These are phyloP conservation scores for Cosmopolites sordidus DNA, from an alignment of 2,888 invertebrate species.

Conservation along the genomic window DNA sequence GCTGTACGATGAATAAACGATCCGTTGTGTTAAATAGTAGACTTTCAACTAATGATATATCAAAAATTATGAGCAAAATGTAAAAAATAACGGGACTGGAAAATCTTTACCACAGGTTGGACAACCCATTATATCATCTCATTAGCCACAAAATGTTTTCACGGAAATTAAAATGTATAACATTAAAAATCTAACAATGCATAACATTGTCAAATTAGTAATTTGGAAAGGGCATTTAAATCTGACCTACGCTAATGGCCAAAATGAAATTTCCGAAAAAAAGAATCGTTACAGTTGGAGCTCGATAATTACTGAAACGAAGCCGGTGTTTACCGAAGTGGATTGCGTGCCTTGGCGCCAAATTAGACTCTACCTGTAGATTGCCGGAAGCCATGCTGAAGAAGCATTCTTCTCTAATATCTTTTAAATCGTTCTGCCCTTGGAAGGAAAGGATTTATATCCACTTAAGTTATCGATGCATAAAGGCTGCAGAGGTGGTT, in stretches of 20 bases:
- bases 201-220: too few species aligned
- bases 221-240: too few species aligned
- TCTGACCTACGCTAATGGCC: conserved; percentile 17
- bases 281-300: conserved; percentile 5
- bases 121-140: too few species aligned
- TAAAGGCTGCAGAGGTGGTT: conserved; percentile 9
- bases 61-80: too few species aligned
- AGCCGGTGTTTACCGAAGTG: conserved; percentile 30
- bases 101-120: too few species aligned
- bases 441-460: conserved; percentile 27
- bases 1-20: too few species aligned
- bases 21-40: too few species aligned
- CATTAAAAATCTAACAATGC: too few species aligned
- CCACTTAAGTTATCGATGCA: conserved; percentile 20
- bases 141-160: too few species aligned
- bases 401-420: conserved; percentile 37
- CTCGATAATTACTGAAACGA: conserved; percentile 33
- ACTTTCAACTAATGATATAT: too few species aligned
- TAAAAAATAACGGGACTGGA: too few species aligned
- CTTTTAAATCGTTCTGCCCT: conserved; percentile 38
- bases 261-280: conserved; percentile 20
- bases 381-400: conserved; percentile 35
- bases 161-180: too few species aligned
- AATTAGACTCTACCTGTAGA: conserved; percentile 34
- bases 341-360: conserved; percentile 35